Evolutionary conservation across 1,140 invertebrate genomes (phyloP).

Genomic region (Eriosoma lanigerum): DNA sequence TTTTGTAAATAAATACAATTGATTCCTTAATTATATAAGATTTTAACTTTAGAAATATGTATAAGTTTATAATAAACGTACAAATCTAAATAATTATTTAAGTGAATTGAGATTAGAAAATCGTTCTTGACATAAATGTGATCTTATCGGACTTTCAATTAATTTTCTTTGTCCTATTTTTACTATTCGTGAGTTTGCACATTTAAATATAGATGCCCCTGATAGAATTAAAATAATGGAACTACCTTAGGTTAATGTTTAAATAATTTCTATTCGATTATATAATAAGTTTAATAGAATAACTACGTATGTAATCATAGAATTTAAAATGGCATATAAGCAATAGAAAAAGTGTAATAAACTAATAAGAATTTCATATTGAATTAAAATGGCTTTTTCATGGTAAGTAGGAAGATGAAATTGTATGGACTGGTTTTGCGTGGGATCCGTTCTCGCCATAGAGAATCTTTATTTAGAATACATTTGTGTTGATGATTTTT

Average conservation of each 20-base stretch:
- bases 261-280: constrained; percentile 18
- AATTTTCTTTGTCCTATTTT: too few species aligned
- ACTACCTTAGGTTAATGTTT: background rate
- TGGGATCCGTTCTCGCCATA: constrained; percentile 37
- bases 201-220: too few species aligned
- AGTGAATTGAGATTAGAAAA: too few species aligned
- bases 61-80: too few species aligned
- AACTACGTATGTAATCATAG: constrained; percentile 1
- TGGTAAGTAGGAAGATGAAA: constrained; percentile 44
- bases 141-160: too few species aligned
- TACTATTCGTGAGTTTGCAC: too few species aligned
- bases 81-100: too few species aligned
- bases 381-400: constrained; percentile 42
- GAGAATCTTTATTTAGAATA: constrained; percentile 23
- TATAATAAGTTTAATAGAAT: background rate
- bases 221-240: too few species aligned
- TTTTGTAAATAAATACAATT: too few species aligned
- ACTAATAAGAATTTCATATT: constrained; percentile 37
- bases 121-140: too few species aligned
- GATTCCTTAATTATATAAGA: too few species aligned
- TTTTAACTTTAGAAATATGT: too few species aligned
- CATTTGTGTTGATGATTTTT: background rate
- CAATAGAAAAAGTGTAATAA: constrained; percentile 31
- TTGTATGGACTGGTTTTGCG: constrained; percentile 48
- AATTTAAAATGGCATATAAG: constrained; percentile 16